Evolutionary conservation across 2,888 invertebrate genomes (phyloP), one percentile per base, ranked within the genome.

Genomic region (Craniophora ligustri): DNA sequence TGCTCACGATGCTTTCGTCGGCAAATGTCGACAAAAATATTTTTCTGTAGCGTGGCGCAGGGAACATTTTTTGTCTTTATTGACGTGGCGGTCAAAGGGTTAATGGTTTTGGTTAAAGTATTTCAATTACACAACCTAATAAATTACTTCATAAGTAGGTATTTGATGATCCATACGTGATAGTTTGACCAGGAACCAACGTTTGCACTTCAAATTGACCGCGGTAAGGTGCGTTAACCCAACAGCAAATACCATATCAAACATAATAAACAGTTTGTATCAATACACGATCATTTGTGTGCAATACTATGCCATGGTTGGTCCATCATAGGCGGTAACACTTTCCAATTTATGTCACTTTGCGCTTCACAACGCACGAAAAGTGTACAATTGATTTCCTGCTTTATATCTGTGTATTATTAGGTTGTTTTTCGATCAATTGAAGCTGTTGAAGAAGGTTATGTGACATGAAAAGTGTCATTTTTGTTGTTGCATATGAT

Each of bases 321-420:
- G 84, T 79, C 78, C 82, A 83, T 81, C 81, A 71, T 71, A 67
- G 67, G 74, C 83, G 89, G 88, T 88, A 90, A 81, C 82, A 81
- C 87, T 88, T 90, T 90, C 89, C 86, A 88, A 77, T 88, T 82
- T 83, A 85, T 87, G 85, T 84, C 84, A 88, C 80, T 82, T 75
- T 83, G 77, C 78, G 84, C 79, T 77, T 78, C 72, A 77, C 67
- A 66, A 72, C 75, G 67, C 73, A 76, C 40, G 48, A 47, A 54
- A 62, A 49, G 13, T 31, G 15, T 44, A 41, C 67, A 55, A 40
- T 38, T 36, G 5, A 62, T 41, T 49, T 53, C 30, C 34, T 51
- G 39, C 57, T 46, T 14, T 73, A 54, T 21, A 7, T 35, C 35
- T 21, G 8, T 18, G 40, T 3, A n/a, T n/a, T 1, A n/a, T 16